phyloP scores from a whole-genome alignment of 2,797 vertebrate species.

The Sebastes goodei region DNA sequence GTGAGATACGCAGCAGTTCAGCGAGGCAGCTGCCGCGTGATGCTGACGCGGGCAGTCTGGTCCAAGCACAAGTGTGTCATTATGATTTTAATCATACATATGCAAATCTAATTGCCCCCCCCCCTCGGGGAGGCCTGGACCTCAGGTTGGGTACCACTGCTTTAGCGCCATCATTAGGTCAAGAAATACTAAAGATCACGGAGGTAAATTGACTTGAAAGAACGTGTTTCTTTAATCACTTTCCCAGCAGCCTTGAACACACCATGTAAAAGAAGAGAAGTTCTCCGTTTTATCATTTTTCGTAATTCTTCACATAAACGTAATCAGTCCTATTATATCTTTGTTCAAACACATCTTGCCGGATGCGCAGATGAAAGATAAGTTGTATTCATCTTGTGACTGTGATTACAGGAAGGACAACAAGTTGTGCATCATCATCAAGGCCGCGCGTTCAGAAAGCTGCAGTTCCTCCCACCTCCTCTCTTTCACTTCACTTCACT shows the following conservation, averaged over 20 bases:
- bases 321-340: background rate
- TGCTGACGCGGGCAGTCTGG: too few relatives aligned
- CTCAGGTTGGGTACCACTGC: too few relatives aligned
- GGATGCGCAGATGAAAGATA: background rate
- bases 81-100: too few relatives aligned
- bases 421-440: slow-evolving; percentile 5
- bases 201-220: background rate
- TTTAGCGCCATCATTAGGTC: too few relatives aligned
- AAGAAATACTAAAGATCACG: background rate
- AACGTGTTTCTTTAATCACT: background rate
- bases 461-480: slow-evolving; percentile 6
- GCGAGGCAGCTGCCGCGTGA: too few relatives aligned
- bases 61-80: too few relatives aligned
- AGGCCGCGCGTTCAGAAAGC: slow-evolving; percentile 20
- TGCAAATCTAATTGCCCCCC: too few relatives aligned
- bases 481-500: background rate
- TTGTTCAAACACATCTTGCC: background rate
- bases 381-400: background rate
- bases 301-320: background rate
- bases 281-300: background rate
- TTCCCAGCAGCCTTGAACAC: background rate
- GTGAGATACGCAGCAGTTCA: too few relatives aligned
- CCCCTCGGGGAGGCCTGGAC: too few relatives aligned
- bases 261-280: background rate
- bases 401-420: slow-evolving; percentile 13